phyloP scores from a whole-genome alignment of 1,140 invertebrate species.

The Drosophila guanche region DNA sequence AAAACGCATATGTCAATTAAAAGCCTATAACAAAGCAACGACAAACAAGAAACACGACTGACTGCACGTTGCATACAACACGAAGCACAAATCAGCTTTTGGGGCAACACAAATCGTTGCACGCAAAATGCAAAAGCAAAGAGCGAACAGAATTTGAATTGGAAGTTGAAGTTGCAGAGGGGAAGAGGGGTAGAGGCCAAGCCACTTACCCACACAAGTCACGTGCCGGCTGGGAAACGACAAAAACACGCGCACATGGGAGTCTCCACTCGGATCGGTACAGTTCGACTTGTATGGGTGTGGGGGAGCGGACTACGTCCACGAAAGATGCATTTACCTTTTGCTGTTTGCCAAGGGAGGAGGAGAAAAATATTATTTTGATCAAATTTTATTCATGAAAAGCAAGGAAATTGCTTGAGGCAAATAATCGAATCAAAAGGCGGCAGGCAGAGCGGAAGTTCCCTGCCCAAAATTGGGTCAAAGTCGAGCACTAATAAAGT shows the following conservation, averaged over 20 bases:
- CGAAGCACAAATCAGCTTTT: constrained; percentile 50
- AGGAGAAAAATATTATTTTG: constrained; percentile 11
- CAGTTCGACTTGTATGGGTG: neutral
- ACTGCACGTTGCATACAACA: constrained; percentile 1
- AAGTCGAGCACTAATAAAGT: constrained; percentile 41
- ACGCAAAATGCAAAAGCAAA: constrained; percentile 76
- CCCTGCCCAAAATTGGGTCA: constrained; percentile 9
- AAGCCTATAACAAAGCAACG: constrained; percentile 70
- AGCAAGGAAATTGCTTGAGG: constrained; percentile 1
- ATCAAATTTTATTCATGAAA: constrained; percentile 10
- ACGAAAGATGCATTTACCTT: constrained; percentile 51
- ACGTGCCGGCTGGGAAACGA: constrained; percentile 65
- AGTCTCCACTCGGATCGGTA: neutral
- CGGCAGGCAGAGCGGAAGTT: too few relatives aligned
- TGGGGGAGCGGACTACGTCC: constrained; percentile 5
- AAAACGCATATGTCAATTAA: constrained; percentile 79
- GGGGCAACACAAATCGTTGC: constrained; percentile 63
- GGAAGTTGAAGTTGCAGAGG: neutral
- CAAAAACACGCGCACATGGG: constrained; percentile 64
- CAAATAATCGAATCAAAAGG: too few relatives aligned
- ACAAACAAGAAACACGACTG: constrained; percentile 19
- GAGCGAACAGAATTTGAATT: neutral
- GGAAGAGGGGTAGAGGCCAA: neutral
- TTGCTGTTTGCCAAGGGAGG: constrained; percentile 3
- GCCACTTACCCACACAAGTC: constrained; percentile 62